Conservation (phyloP, 2,888 invertebrate species). For the Candidula unifasciata region DNA sequence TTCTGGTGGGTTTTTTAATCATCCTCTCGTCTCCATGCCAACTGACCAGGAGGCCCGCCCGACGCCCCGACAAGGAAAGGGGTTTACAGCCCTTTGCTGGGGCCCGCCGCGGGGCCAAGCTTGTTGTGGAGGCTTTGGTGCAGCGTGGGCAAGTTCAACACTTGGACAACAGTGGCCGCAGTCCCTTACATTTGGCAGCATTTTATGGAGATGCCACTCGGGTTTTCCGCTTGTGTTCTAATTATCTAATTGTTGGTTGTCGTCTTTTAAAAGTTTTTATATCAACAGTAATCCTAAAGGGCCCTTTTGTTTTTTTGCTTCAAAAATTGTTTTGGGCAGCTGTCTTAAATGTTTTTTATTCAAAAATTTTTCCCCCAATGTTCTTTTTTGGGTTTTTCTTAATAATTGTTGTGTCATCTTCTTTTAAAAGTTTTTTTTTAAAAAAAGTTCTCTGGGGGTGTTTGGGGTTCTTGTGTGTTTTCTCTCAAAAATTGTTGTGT, state of each 20-base stretch:
- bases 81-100: conserved; percentile 93
- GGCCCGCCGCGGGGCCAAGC: conserved; percentile 90
- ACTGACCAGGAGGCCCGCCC: conserved; percentile 84
- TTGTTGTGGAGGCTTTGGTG: conserved; percentile 86
- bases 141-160: conserved; percentile 91
- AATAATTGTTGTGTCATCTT: too few species aligned
- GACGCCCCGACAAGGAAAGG: conserved; percentile 90
- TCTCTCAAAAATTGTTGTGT: too few species aligned
- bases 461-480: too few species aligned
- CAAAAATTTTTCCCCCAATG: too few species aligned
- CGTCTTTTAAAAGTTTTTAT: background rate
- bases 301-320: too few species aligned
- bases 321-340: too few species aligned
- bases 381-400: too few species aligned
- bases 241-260: background rate
- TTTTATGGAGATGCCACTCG: conserved; percentile 80
- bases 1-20: too few species aligned
- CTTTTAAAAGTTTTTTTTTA: too few species aligned
- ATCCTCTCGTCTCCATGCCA: background rate
- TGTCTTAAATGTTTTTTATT: too few species aligned
- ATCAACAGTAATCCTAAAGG: too few species aligned
- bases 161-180: conserved; percentile 90
- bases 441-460: too few species aligned
- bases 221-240: conserved; percentile 51
- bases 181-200: conserved; percentile 93